Conservation (phyloP, 1,140 invertebrate genomes). For the Brachystomella parvula region DNA sequence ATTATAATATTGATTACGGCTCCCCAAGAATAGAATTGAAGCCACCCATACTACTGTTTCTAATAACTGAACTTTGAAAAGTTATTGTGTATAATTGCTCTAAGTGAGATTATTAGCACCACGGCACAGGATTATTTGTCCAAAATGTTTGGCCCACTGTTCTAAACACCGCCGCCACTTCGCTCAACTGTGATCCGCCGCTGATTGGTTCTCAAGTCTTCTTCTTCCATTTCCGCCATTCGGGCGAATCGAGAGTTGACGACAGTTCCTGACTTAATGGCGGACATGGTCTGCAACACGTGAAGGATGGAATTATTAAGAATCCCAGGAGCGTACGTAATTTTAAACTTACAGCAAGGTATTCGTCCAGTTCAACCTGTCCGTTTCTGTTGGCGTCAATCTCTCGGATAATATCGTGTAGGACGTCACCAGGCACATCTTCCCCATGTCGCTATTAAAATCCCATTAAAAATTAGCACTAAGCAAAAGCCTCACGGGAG, state of each 20-base stretch:
- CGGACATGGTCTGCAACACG: constrained; percentile 80
- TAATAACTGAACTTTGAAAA: too few relatives aligned
- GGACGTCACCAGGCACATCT: constrained; percentile 83
- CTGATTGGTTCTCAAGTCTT: constrained; percentile 63
- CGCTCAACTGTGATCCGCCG: constrained; percentile 70
- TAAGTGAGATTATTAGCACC: too few relatives aligned
- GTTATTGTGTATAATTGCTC: too few relatives aligned
- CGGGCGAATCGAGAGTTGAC: constrained; percentile 81
- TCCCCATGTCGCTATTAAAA: constrained; percentile 74
- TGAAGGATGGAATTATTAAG: constrained; percentile 34
- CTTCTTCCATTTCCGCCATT: constrained; percentile 83
- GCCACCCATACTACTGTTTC: too few relatives aligned
- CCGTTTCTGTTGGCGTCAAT: constrained; percentile 99
- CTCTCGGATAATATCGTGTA: constrained; percentile 94
- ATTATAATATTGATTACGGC: too few relatives aligned
- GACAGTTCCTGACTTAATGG: constrained; percentile 87
- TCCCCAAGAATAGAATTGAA: too few relatives aligned
- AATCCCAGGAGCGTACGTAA: constrained; percentile 4
- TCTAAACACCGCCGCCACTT: constrained; percentile 73
- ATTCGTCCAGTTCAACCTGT: constrained; percentile 96
- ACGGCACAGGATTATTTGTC: too few relatives aligned
- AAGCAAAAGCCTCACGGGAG: constrained; percentile 1
- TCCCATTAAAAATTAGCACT: background rate
- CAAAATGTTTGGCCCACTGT: too few relatives aligned
- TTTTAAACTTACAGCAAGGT: constrained; percentile 73